Percentiles rank a stretch among this genome's conserved stretches.
Evolutionary conservation across 2,113 vertebrate species (phyloP).

Genomic region (Ageneiosus marmoratus): DNA sequence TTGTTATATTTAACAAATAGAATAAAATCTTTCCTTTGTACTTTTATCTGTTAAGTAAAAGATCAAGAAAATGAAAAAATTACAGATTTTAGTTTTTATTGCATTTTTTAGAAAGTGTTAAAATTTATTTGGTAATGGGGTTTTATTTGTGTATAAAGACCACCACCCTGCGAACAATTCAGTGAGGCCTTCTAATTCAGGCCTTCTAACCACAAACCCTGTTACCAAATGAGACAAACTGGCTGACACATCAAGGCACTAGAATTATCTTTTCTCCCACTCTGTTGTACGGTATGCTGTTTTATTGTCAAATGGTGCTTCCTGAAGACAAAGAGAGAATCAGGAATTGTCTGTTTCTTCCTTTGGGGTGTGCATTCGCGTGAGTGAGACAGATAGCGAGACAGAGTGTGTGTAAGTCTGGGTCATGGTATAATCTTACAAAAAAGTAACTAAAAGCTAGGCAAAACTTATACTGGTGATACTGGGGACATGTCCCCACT

Average conservation of each 20-base stretch:
- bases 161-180: slow-evolving; percentile 48
- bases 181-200: slow-evolving; percentile 45
- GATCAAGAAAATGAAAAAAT: too few relatives aligned
- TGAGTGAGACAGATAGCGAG: not conserved
- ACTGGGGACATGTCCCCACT: not conserved
- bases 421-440: slow-evolving; percentile 29
- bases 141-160: not conserved
- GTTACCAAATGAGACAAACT: slow-evolving; percentile 51
- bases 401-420: slow-evolving; percentile 25
- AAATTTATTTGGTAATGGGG: too few relatives aligned
- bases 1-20: too few relatives aligned
- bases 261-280: slow-evolving; percentile 38
- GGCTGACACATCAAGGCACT: slow-evolving; percentile 24
- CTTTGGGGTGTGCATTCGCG: not conserved
- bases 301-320: slow-evolving; percentile 32
- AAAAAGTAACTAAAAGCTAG: not conserved
- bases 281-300: slow-evolving; percentile 30
- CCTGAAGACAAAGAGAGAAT: slow-evolving; percentile 35
- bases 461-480: not conserved
- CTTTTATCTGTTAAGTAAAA: too few relatives aligned
- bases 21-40: too few relatives aligned
- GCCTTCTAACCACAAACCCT: slow-evolving; percentile 43
- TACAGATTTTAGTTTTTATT: too few relatives aligned
- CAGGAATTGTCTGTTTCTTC: slow-evolving; percentile 32
- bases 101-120: too few relatives aligned